Evolutionary conservation across 2,888 invertebrate species (phyloP), one percentile per base, ranked within the genome.

Genomic region (Polydrusus pterygomalis): DNA sequence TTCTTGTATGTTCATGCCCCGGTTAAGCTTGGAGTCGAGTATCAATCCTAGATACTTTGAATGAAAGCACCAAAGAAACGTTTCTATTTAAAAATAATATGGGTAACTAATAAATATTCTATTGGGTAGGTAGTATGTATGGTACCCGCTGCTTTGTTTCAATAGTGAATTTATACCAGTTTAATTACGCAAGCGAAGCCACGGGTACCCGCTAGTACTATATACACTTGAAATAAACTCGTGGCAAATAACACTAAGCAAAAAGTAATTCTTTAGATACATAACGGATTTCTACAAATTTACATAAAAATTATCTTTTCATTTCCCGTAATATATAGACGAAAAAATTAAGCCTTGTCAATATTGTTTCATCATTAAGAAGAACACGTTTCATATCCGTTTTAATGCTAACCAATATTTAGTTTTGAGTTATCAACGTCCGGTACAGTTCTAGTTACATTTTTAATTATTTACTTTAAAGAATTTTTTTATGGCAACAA

Each of bases 311-410:
- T 34, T 58, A 58, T 58, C 49, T 67, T 70, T 47, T 60, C 62
- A 62, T 62, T 70, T 70, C 70, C 70, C 62, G 70, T 70, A 70
- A 60, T 62, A 60, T 62, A 38, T 60, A 70, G 62, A 70, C 70
- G 34, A 62, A 70, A 70, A 70, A 70, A 70, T 70, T 62, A 49
- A 70, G 15, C 62, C 67, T 60, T 73, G 73, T 73, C 73, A 73
- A 73, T 73, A 73, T 73, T 73, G 68, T 68, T 51, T 68, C 51
- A 73, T 73, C 73, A 62, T 73, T 73, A 73, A 63, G 17, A 56
- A 20, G 60, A 70, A 70, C 62, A 62, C 10, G 49, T 62, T 62
- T 38, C 62, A 40, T 70, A 51, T 70, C 70, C 70, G 70, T 70
- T 62, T 62, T 51, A 49, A 62, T 15, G 60, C 62, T n/a, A 62